Percentiles rank a stretch among this genome's conserved stretches.
Conservation (phyloP, 2,113 vertebrate species). For the Diadophis punctatus region DNA sequence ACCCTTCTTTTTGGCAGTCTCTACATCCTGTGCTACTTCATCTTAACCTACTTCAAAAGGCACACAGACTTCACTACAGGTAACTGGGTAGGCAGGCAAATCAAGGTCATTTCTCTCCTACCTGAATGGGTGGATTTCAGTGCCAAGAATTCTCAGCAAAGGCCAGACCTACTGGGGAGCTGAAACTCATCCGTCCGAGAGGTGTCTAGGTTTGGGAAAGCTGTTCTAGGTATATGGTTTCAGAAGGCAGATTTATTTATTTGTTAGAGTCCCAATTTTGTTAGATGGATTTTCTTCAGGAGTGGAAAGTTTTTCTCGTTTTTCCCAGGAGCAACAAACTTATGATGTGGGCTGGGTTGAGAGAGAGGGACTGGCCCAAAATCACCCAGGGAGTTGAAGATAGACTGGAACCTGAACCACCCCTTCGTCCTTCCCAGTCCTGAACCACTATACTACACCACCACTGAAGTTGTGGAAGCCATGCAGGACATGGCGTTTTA, state of each 20-base stretch:
- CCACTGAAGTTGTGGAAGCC: background rate
- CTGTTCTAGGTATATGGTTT: background rate
- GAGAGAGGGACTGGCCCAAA: background rate
- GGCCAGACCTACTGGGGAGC: background rate
- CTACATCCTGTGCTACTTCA: constrained; percentile 90
- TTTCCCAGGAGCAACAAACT: background rate
- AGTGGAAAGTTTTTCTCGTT: background rate
- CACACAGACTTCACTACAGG: constrained; percentile 87
- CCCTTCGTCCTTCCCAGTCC: background rate
- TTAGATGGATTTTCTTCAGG: background rate
- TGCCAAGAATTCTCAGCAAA: background rate
- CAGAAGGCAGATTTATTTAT: background rate
- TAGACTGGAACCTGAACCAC: background rate
- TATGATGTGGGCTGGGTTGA: background rate
- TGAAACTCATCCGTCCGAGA: background rate
- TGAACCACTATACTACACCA: background rate
- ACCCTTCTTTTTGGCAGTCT: constrained; percentile 86
- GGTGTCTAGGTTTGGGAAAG: background rate
- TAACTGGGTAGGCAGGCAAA: constrained; percentile 38
- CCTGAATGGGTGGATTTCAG: background rate
- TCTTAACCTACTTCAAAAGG: constrained; percentile 92
- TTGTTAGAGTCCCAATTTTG: background rate
- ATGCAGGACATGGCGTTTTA: background rate
- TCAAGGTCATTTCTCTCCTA: background rate
- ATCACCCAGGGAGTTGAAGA: background rate